phyloP scores from a whole-genome alignment of 2,797 vertebrate species.

The Acipenser ruthenus region DNA sequence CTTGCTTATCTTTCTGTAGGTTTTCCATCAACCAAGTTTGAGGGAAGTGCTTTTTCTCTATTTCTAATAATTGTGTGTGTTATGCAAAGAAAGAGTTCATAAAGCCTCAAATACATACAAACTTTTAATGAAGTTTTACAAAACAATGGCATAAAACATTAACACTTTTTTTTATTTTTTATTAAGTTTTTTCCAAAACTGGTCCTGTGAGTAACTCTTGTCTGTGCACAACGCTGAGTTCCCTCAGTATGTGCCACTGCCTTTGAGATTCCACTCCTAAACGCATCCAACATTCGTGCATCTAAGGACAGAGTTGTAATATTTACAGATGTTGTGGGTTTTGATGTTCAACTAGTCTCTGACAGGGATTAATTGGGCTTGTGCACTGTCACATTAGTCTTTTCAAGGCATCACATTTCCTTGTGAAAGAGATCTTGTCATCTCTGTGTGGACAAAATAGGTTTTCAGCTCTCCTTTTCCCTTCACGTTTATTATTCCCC shows the following conservation, averaged over 20 bases:
- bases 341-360: conserved; percentile 11
- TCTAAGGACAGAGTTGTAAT: conserved; percentile 50
- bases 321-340: conserved; percentile 52
- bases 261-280: conserved; percentile 47
- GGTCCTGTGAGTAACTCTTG: conserved; percentile 51
- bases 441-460: conserved; percentile 92
- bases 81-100: conserved; percentile 29
- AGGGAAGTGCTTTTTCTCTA: no score
- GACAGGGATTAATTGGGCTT: conserved; percentile 11
- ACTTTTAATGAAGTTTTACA: conserved; percentile 94
- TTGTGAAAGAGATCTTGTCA: conserved; percentile 89
- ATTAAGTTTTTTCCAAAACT: conserved; percentile 53
- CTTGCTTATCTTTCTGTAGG: no score
- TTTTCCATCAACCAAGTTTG: no score
- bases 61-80: no score
- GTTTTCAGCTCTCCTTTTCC: conserved; percentile 95
- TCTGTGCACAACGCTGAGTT: conserved; percentile 46
- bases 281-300: conserved; percentile 62
- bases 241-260: conserved; percentile 50
- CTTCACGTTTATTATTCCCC: conserved; percentile 95
- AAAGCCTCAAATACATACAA: conserved; percentile 79
- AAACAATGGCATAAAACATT: conserved; percentile 83
- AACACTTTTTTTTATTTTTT: conserved; percentile 56
- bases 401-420: conserved; percentile 84
- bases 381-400: neutral